Base-by-base conservation (phyloP, 2,888 invertebrate genomes). In the Hirtodrosophila trivittata region DNA sequence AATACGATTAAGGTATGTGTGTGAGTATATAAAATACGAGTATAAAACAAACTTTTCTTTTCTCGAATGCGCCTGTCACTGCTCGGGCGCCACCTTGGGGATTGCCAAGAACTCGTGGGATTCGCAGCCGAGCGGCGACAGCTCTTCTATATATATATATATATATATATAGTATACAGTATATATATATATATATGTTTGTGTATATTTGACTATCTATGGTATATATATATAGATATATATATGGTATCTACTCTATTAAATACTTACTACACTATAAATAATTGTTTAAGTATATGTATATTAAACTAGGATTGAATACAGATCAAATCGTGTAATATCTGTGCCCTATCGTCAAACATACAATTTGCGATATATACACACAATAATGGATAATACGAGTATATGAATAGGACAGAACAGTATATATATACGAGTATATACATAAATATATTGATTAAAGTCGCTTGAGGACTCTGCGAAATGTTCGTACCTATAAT, bases 301-400 rank as follows among this genome's bases (percentile, higher is more conserved):
- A 41, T 30, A 65, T 58, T 65, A 39, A 46, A 47, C 54, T 70
- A 58, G 26, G 39, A 33, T 65, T 71, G 56, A 46, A 65, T 21
- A 59, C 21, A 49, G 26, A 30, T 49, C 33, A 41, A 51, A 56
- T 39, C 14, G 26, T 43, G 6, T 28, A 58, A 46, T 49, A 69
- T 42, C 64, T 39, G 16, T 16, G 32, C 37, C 47, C 49, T 28
- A 45, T 45, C n/a, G 26, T 45, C 18, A 38, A 54, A 47, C 21
- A 57, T 8, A 8, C 28, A 46, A 37, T 47, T 33, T 16, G 8
- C 32, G 32, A 46, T 68, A 70, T 70, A 60, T 70, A 70, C 66
- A 70, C 50, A 30, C 46, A 49, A 45, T 49, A 59, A 49, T 59
- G 52, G 43, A 63, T 56, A 67, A 69, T 65, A 41, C 41, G 39